Evolutionary conservation across 2,113 vertebrate species (phyloP), one percentile per base, ranked within the genome.

Genomic region (Actenoides lindsayi): DNA sequence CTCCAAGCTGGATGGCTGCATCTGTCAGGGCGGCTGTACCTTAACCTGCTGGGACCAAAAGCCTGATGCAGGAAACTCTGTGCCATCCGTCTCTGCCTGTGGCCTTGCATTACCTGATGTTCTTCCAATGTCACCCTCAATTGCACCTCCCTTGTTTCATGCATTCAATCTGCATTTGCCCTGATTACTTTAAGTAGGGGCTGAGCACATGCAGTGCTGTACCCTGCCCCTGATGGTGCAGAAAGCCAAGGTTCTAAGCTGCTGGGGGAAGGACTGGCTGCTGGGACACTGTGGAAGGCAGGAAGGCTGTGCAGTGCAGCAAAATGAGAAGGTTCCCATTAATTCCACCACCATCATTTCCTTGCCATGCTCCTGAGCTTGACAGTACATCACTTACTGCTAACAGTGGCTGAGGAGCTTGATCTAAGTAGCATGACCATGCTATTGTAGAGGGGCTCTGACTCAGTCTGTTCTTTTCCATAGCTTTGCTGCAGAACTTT

Each of bases 41-140:
- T 95, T 57, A 76, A 87, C 91, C 94, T 93, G 71, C 75, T 93
- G 96, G 90, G 96, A 91, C 87, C 82, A 50, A 89, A 78, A 71
- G 48, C 81, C 84, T 88, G 89, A 81, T 1, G 28, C 48, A 35
- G 84, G 71, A 94, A 95, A 81, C 77, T 86, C 75, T 20, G 56
- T 60, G 94, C 89, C 83, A 60, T 91, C 77, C 73, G 0, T n/a
- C 69, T 67, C 80, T 82, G 77, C 93, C 89, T 5, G 1, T 0
- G 1, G 73, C 77, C 87, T 82, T 5, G 0, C 4, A 0, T 79
- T n/a, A 14, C 93, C 64, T 67, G 53, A 82, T 95, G 60, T 53
- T 53, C 60, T 63, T 44, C n/a, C 65, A n/a, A 0, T 5, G 28
- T 42, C 9, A 64, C 68, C 60, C 37, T 57, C 7, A 1, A 1